Evolutionary conservation across 2,888 invertebrate genomes (phyloP), one percentile per base, ranked within the genome.

Genomic region (Noctua janthina): DNA sequence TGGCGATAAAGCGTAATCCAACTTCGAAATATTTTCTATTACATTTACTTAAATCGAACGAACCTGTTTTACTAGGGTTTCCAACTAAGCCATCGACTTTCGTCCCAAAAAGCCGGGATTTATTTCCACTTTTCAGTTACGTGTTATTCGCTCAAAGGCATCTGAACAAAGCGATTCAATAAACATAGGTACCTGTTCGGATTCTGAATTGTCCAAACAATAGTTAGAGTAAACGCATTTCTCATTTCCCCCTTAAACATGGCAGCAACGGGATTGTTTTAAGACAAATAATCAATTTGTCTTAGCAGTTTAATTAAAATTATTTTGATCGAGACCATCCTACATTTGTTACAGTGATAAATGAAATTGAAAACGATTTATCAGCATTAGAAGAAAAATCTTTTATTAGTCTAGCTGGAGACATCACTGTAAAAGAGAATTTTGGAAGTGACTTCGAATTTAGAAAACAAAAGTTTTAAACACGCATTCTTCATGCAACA

Each of bases 111-210:
- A 85, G 84, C 90, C 87, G 84, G 92, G 91, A 92, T 93, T 94
- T 93, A 92, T 93, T 92, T 93, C 90, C 92, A 92, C 93, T 94
- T 94, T 93, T 91, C 93, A 93, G 92, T 91, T 91, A 90, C 88
- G 89, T 90, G 90, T 91, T 90, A 89, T 88, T 89, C 87, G 88
- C 86, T 89, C 89, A 87, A 84, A 90, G 86, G 88, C 84, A 89
- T 91, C 87, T 81, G 88, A 88, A 91, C 88, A 91, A 90, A 91
- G 88, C 79, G 82, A 84, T 90, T 85, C 85, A 79, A 87, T 89
- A 87, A 79, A 87, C 85, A 85, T 78, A 88, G 74, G 73, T 74
- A 79, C 64, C 74, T 73, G 59, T 56, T 71, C 23, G 76, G 75
- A 78, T 86, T 77, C 51, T 43, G 20, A 81, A 76, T 83, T 69